Base-by-base conservation (phyloP, 2,797 vertebrate species). In the Rousettus madagascariensis region DNA sequence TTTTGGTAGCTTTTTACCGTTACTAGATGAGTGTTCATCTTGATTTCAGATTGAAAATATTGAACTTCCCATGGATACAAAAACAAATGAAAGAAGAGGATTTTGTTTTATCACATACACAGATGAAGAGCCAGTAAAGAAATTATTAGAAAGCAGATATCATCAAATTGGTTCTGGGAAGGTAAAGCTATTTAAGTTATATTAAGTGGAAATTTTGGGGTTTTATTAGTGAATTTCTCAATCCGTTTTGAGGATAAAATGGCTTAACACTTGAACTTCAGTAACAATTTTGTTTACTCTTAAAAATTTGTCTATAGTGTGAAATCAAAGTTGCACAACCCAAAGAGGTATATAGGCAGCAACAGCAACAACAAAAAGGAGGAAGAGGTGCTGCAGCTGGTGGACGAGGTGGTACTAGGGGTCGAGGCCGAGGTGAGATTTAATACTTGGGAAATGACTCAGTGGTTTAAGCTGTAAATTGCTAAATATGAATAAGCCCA, bases 291-390 rank as follows among this genome's bases (percentile, higher is more conserved):
- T 92, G 4, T 65, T 1, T 2, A 63, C 0, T 95, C 59, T 79
- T 71, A 8, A 8, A 78, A n/a, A 49, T 77, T 87, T 94, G 51
- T 85, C 61, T 95, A 36, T 95, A 99, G 99, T 99, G 99, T 98
- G 99, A 99, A 98, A 99, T 99, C 93, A 99, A 99, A 98, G 99
- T 99, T 97, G 99, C 99, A 93, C 99, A 99, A 92, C 99, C 99
- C 77, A 99, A 99, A 98, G 99, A 99, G 94, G 99, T 99, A 2
- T 99, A 99, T 97, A 99, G 99, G 87, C 99, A 99, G 82, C 99
- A 99, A 66, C 99, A 99, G 96, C 98, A 99, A 30, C 99, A 99
- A 91, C 98, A 99, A 74, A 99, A 99, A 98, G 98, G 98, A 93
- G 98, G 99, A 82, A 97, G 99, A 95, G 98, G 98, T 92, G 98